These are phyloP conservation scores for Capra hircus DNA, from an alignment of 2,113 vertebrate genomes.

Conservation along the genomic window DNA sequence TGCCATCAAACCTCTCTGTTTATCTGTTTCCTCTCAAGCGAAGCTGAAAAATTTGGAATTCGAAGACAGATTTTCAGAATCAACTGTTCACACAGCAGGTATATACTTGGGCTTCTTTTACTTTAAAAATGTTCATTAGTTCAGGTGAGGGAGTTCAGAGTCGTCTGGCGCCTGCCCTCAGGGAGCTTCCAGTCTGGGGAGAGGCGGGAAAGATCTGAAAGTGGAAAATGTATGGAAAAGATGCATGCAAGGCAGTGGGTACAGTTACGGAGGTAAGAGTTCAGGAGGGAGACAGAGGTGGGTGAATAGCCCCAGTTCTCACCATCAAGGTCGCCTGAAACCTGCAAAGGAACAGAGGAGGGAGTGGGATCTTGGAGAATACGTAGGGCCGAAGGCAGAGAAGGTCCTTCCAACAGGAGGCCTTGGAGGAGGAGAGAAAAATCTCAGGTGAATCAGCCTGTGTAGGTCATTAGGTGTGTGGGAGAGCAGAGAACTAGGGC, in stretches of 20 bases:
- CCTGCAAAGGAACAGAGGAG: background rate
- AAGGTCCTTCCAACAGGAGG: background rate
- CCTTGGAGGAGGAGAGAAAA: background rate
- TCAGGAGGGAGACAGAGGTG: background rate
- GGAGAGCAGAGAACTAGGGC: background rate
- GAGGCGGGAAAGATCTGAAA: background rate
- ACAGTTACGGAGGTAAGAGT: rapidly evolving
- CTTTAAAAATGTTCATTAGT: background rate
- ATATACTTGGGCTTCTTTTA: background rate
- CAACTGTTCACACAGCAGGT: background rate
- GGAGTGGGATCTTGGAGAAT: background rate
- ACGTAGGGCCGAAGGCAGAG: rapidly evolving
- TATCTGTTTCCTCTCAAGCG: background rate
- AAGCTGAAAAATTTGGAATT: background rate
- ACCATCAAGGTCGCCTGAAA: rapidly evolving
- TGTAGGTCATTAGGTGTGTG: rapidly evolving
- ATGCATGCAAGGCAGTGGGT: rapidly evolving
- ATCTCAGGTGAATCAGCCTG: rapidly evolving
- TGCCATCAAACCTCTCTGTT: rapidly evolving
- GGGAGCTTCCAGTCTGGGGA: background rate
- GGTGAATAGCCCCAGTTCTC: background rate
- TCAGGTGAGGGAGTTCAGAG: background rate
- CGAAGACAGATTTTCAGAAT: background rate
- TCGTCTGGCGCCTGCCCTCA: background rate
- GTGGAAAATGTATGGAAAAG: background rate